Conservation (phyloP, 2,888 invertebrate genomes). For the Orthosia gracilis region DNA sequence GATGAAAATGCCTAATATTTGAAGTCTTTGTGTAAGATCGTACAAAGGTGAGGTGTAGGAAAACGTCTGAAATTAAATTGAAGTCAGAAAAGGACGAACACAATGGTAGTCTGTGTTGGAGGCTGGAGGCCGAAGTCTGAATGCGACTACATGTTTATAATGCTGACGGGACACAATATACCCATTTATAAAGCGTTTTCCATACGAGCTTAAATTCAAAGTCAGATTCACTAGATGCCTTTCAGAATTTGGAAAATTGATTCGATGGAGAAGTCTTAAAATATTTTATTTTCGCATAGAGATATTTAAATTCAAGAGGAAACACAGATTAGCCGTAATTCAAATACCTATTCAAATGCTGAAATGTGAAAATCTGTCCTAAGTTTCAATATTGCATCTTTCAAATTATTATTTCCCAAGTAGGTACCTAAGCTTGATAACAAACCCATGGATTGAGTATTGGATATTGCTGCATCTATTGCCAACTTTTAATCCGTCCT, state of each 20-base stretch:
- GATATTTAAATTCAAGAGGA: constrained; percentile 1
- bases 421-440: background rate
- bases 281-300: background rate
- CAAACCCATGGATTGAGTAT: background rate
- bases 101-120: constrained; percentile 76
- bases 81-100: constrained; percentile 81
- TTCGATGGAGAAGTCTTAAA: background rate
- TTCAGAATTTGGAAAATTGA: constrained; percentile 58
- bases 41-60: constrained; percentile 75
- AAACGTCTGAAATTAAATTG: constrained; percentile 84
- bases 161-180: constrained; percentile 77
- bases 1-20: constrained; percentile 64
- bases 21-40: constrained; percentile 66
- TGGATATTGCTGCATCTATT: background rate
- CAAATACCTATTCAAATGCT: too few species aligned
- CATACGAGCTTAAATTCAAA: constrained; percentile 78
- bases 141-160: constrained; percentile 81
- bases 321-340: background rate
- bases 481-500: constrained; percentile 36
- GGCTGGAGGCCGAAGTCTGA: constrained; percentile 76
- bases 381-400: background rate
- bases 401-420: background rate
- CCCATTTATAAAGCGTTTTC: constrained; percentile 78
- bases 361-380: background rate
- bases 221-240: constrained; percentile 76